Conservation (phyloP, 1,140 invertebrate genomes). For the Hormaphis cornu region DNA sequence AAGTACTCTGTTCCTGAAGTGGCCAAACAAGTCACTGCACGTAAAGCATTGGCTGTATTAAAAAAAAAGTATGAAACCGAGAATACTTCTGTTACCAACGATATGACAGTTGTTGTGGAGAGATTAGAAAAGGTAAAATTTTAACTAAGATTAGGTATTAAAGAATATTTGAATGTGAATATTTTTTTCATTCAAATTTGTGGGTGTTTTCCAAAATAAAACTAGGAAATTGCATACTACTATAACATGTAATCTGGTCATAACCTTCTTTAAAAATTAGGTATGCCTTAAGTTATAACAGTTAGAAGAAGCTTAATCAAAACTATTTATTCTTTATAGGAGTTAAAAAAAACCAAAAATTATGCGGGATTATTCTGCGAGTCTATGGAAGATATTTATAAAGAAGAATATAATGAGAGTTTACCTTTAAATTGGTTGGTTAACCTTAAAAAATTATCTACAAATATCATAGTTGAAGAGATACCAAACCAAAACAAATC, state of each 20-base stretch:
- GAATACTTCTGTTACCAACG: neutral
- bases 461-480: conserved; percentile 4
- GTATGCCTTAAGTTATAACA: no score
- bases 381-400: conserved; percentile 13
- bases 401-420: conserved; percentile 1
- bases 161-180: no score
- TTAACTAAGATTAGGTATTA: no score
- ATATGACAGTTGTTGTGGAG: neutral
- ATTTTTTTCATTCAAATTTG: no score
- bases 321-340: neutral
- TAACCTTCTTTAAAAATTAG: no score
- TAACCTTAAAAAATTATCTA: neutral
- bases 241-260: no score
- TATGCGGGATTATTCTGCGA: conserved; percentile 20
- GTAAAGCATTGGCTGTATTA: neutral
- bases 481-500: conserved; percentile 13
- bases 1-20: conserved; percentile 19
- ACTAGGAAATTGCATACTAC: no score
- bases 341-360: conserved; percentile 16
- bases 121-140: conserved; percentile 1
- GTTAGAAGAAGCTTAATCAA: no score
- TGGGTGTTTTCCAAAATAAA: no score
- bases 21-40: conserved; percentile 12
- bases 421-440: neutral
- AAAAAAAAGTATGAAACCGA: neutral